A percentile compares a stretch with the other conserved stretches of the same genome.
These are phyloP conservation scores for Moxostoma hubbsi DNA, from an alignment of 2,797 vertebrate genomes.

Conservation along the genomic window DNA sequence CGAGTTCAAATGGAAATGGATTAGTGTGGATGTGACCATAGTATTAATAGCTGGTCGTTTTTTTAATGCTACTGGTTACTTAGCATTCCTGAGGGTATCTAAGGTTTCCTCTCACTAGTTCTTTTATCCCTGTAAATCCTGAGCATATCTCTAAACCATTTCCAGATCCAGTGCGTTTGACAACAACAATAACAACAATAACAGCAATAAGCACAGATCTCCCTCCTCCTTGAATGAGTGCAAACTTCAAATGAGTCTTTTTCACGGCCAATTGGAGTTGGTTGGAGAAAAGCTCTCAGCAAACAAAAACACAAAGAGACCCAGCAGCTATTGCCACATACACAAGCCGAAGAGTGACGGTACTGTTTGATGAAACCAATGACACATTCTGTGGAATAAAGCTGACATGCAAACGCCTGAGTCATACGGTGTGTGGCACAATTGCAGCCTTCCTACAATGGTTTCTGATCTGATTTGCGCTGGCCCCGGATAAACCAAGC, in stretches of 20 bases:
- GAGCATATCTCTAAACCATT: conserved; percentile 57
- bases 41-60: not conserved
- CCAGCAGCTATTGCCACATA: conserved; percentile 69
- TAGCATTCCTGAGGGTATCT: conserved; percentile 54
- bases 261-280: conserved; percentile 82
- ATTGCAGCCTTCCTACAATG: no score
- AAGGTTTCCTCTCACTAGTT: conserved; percentile 47
- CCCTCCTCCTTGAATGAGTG: conserved; percentile 76
- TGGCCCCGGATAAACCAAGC: conserved; percentile 57
- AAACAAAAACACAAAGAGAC: conserved; percentile 72
- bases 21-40: no score
- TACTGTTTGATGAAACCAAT: conserved; percentile 79
- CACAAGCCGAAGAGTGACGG: conserved; percentile 77
- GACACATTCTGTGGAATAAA: conserved; percentile 78
- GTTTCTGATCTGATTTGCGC: no score
- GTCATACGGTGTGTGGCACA: conserved; percentile 51
- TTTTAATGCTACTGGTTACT: conserved; percentile 39
- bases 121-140: conserved; percentile 65
- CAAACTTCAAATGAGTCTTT: conserved; percentile 72
- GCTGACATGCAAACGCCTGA: conserved; percentile 77
- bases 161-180: conserved; percentile 68
- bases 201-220: conserved; percentile 73
- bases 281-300: conserved; percentile 67
- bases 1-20: no score
- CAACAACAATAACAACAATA: conserved; percentile 77